Evolutionary conservation across 2,113 vertebrate genomes (phyloP).

Genomic region (Propithecus coquereli): DNA sequence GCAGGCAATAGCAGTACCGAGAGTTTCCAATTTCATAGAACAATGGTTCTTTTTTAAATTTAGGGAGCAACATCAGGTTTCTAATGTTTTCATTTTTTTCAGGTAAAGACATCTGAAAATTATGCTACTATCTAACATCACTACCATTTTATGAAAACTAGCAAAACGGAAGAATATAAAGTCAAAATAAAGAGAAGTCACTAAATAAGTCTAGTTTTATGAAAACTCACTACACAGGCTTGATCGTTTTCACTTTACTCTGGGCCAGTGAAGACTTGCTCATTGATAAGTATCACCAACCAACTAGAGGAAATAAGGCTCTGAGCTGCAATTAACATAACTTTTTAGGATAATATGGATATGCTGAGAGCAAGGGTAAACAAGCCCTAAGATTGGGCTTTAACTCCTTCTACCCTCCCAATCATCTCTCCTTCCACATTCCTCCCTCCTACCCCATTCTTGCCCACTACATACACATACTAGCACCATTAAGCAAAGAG

Average conservation of each 20-base stretch:
- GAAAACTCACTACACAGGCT: not conserved
- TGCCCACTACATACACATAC: not conserved
- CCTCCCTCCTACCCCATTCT: not conserved
- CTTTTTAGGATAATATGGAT: not conserved
- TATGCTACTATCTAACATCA: not conserved
- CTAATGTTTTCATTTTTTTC: not conserved
- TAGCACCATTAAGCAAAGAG: not conserved
- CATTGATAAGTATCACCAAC: not conserved
- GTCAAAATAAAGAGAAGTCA: not conserved
- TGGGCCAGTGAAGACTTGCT: not conserved
- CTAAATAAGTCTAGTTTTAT: not conserved
- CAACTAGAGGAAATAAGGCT: not conserved
- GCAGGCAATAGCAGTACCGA: not conserved
- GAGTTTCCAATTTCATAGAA: not conserved
- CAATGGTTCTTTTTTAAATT: not conserved
- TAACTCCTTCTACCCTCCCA: not conserved
- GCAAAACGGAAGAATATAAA: not conserved
- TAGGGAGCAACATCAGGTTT: not conserved
- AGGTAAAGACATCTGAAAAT: not conserved
- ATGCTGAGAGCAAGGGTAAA: not conserved
- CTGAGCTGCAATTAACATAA: not conserved
- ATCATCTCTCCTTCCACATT: not conserved
- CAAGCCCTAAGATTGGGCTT: not conserved
- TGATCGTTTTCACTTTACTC: not conserved
- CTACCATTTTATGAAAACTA: not conserved